Evolutionary conservation across 2,797 vertebrate genomes (phyloP).

Genomic region (Chrysocyon brachyurus): DNA sequence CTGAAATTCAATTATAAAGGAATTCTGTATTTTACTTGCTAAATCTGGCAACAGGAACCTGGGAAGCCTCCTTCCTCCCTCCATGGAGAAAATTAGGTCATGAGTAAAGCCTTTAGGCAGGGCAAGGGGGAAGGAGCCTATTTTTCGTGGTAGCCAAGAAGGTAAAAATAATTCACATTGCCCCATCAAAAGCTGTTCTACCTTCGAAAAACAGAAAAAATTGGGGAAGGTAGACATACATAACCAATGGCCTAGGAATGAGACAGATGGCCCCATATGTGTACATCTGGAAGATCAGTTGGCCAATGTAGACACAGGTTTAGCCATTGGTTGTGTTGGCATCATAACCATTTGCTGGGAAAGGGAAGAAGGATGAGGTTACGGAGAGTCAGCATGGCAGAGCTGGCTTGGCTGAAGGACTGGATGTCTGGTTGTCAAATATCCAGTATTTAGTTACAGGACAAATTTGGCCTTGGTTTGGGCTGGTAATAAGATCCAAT

Average conservation of each 20-base stretch:
- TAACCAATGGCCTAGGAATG: not conserved
- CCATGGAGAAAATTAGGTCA: conserved; percentile 1
- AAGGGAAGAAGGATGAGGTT: not conserved
- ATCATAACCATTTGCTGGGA: not conserved
- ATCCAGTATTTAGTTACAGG: not conserved
- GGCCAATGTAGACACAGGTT: not conserved
- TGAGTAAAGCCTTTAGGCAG: not conserved
- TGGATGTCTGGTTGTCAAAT: not conserved
- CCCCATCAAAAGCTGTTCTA: not conserved
- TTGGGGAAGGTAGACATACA: not conserved
- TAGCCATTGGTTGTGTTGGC: not conserved
- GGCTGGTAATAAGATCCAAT: not conserved
- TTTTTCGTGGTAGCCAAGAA: not conserved
- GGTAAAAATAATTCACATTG: not conserved
- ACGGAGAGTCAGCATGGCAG: not conserved
- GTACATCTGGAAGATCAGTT: not conserved
- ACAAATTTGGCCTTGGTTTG: conserved; percentile 14
- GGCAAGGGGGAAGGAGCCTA: not conserved
- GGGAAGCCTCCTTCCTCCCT: not conserved
- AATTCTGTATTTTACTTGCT: conserved; percentile 2
- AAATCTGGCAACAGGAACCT: not conserved
- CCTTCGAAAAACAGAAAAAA: not conserved
- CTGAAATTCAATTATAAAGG: conserved; percentile 8
- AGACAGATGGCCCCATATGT: not conserved
- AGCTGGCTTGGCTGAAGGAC: not conserved